These are phyloP conservation scores for Thaumetopoea pityocampa DNA, from an alignment of 1,140 invertebrate species.

Conservation along the genomic window DNA sequence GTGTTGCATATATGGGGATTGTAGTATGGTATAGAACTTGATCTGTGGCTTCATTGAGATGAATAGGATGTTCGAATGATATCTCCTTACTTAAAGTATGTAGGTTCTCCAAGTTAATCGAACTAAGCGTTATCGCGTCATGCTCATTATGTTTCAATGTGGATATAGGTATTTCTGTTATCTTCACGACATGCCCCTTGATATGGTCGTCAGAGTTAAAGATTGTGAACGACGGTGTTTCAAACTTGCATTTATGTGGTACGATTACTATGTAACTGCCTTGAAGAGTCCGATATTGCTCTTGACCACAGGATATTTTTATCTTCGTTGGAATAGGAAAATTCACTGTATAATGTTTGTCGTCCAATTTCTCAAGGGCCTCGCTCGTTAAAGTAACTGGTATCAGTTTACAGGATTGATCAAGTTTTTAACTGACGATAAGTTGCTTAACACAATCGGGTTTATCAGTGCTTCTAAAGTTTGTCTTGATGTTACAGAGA, in stretches of 20 bases:
- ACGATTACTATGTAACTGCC: too few species aligned
- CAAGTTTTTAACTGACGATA: conserved; percentile 8
- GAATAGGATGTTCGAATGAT: too few species aligned
- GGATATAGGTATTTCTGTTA: too few species aligned
- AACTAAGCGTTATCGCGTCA: too few species aligned
- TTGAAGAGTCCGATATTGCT: conserved; percentile 5
- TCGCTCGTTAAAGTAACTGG: background rate
- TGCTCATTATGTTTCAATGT: too few species aligned
- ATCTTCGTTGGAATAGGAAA: conserved; percentile 18
- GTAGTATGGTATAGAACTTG: too few species aligned
- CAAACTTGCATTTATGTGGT: too few species aligned
- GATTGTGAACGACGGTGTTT: background rate
- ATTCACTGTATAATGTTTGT: conserved; percentile 17
- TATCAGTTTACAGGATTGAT: conserved; percentile 8
- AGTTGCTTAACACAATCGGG: conserved; percentile 11
- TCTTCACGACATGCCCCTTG: too few species aligned
- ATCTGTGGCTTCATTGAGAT: too few species aligned
- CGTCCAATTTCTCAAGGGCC: conserved; percentile 5
- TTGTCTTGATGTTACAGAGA: conserved; percentile 15
- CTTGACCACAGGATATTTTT: conserved; percentile 13
- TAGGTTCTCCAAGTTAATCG: too few species aligned
- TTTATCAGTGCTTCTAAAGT: background rate
- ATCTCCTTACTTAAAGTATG: too few species aligned
- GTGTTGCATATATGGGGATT: too few species aligned
- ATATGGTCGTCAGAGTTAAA: background rate